Percentiles rank a stretch among this genome's conserved stretches.
These are phyloP conservation scores for Gila orcuttii DNA, from an alignment of 2,113 vertebrate species.

Conservation along the genomic window DNA sequence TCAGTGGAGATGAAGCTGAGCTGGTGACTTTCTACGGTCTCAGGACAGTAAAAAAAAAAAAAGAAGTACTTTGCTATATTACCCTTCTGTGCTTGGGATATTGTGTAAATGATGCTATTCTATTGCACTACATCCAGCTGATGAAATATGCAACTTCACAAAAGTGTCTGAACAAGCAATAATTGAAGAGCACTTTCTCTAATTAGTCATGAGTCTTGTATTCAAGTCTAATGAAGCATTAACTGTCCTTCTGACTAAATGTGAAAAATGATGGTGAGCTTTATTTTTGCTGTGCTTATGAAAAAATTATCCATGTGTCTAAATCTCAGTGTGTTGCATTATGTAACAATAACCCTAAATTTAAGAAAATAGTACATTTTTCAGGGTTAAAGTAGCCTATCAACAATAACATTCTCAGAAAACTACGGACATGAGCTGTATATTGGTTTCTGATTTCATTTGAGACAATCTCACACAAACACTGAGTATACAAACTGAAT, in stretches of 20 bases:
- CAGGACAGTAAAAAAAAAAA: slow-evolving; percentile 9
- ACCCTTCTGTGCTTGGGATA: neutral
- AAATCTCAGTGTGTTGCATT: slow-evolving; percentile 5
- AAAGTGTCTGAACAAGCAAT: slow-evolving; percentile 34
- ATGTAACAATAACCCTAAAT: neutral
- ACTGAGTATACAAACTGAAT: slow-evolving; percentile 22
- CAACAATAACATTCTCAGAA: slow-evolving; percentile 9
- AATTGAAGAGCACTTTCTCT: slow-evolving; percentile 16
- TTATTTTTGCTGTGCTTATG: slow-evolving; percentile 31
- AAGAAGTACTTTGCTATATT: neutral
- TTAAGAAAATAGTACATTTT: neutral
- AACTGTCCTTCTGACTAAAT: slow-evolving; percentile 28
- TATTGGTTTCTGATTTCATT: slow-evolving; percentile 22
- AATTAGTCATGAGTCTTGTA: slow-evolving; percentile 34
- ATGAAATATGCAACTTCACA: slow-evolving; percentile 33
- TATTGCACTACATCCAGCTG: neutral
- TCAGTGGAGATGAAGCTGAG: neutral
- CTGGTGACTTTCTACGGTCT: neutral
- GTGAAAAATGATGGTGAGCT: slow-evolving; percentile 13
- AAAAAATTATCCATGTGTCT: slow-evolving; percentile 10
- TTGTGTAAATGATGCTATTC: neutral
- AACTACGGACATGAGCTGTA: neutral
- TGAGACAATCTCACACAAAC: slow-evolving; percentile 22
- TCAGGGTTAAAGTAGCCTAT: neutral
- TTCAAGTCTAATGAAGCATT: slow-evolving; percentile 27